Evolutionary conservation across 2,113 vertebrate species (phyloP).

Genomic region (Rhinopithecus roxellana): DNA sequence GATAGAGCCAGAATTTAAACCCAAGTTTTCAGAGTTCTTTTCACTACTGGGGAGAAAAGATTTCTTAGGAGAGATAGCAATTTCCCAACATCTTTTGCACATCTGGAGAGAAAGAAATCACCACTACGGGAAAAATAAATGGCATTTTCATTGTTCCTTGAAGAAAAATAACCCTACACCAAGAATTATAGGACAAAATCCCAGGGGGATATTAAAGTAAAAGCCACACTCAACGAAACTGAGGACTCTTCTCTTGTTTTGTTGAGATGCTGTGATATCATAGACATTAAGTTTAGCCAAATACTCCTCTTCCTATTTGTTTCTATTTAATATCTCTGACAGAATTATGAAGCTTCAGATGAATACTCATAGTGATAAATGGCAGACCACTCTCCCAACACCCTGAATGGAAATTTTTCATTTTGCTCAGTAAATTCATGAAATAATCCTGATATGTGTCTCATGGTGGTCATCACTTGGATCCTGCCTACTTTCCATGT

Average conservation of each 20-base stretch:
- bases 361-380: background rate
- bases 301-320: background rate
- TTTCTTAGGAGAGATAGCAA: background rate
- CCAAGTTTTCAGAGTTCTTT: background rate
- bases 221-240: background rate
- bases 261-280: background rate
- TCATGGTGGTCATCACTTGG: background rate
- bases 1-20: background rate
- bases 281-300: background rate
- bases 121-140: background rate
- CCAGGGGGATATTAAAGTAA: background rate
- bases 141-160: background rate
- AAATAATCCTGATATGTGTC: too few species aligned
- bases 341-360: background rate
- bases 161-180: background rate
- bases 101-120: background rate
- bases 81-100: background rate
- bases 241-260: background rate
- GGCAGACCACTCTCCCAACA: background rate
- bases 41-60: background rate
- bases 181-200: background rate
- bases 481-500: background rate
- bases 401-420: background rate
- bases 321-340: background rate
- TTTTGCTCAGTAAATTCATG: background rate